Conservation (phyloP, 2,888 invertebrate species). For the Lithophane socia region DNA sequence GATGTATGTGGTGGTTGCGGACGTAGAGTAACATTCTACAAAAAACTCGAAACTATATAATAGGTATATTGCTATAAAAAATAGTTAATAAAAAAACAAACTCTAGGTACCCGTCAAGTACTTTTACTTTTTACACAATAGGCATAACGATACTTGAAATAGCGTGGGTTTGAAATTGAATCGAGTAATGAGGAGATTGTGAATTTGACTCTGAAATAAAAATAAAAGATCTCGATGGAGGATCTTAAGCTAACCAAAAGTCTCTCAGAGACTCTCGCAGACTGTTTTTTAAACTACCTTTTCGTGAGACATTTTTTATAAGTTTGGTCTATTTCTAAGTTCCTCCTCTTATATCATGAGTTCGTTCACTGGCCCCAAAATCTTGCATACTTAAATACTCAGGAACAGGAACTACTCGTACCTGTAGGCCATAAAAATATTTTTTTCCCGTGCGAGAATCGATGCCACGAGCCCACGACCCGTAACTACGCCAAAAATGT, state of each 20-base stretch:
- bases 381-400: background rate
- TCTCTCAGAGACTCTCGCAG: too few relatives aligned
- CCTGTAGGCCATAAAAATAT: background rate
- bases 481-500: background rate
- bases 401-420: background rate
- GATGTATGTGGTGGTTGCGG: background rate
- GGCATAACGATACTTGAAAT: conserved; percentile 5
- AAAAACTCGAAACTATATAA: too few relatives aligned
- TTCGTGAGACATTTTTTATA: background rate
- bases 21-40: background rate
- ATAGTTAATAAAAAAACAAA: too few relatives aligned
- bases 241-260: background rate
- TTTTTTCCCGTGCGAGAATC: background rate
- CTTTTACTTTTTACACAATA: background rate
- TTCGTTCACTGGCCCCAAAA: background rate
- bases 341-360: too few relatives aligned
- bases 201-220: background rate
- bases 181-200: conserved; percentile 19
- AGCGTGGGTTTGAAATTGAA: conserved; percentile 1
- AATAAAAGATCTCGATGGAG: background rate
- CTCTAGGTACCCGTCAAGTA: background rate
- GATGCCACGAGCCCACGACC: background rate
- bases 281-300: background rate
- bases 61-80: too few relatives aligned
- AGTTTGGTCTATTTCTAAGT: background rate